Conservation (phyloP, 2,113 vertebrate species). For the Labeo catla region DNA sequence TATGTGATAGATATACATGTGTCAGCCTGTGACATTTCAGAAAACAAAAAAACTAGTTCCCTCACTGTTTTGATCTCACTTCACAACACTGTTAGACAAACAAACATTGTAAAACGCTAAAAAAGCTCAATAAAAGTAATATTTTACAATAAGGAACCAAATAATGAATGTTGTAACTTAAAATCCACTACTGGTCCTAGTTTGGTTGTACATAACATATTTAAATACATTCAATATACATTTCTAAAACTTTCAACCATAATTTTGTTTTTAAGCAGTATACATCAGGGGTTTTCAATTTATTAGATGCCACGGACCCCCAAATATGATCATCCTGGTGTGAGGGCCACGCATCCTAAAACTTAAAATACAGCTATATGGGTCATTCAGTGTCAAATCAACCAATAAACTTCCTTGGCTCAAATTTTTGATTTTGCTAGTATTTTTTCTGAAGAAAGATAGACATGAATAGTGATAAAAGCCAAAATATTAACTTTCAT, state of each 20-base stretch:
- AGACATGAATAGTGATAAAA: too few relatives aligned
- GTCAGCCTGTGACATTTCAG: not conserved
- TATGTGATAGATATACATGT: not conserved
- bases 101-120: not conserved
- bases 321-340: not conserved
- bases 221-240: not conserved
- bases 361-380: not conserved
- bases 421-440: too few relatives aligned
- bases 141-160: not conserved
- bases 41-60: not conserved
- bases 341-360: not conserved
- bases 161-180: not conserved
- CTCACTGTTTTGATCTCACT: not conserved
- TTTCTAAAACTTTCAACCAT: not conserved
- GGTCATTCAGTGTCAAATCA: too few relatives aligned
- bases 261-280: not conserved
- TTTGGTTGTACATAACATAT: not conserved
- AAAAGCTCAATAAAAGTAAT: not conserved
- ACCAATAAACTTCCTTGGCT: too few relatives aligned
- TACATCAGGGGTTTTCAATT: not conserved
- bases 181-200: not conserved
- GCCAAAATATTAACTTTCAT: too few relatives aligned
- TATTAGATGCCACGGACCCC: not conserved
- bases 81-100: not conserved
- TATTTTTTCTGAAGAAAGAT: too few relatives aligned